Evolutionary conservation across 2,797 vertebrate genomes (phyloP), one percentile per base, ranked within the genome.

Genomic region (Gila robusta): DNA sequence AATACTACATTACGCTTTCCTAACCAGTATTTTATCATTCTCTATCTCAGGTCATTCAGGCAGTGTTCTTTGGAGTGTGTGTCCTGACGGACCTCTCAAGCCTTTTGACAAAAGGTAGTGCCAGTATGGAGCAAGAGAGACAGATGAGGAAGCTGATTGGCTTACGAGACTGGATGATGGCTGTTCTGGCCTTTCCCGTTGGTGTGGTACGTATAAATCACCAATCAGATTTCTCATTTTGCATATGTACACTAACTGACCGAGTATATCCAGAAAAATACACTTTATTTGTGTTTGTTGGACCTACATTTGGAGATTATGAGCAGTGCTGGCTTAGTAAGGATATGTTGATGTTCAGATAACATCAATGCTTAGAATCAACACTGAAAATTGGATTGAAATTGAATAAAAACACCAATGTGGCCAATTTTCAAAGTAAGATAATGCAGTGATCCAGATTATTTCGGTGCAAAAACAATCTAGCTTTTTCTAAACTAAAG

Each of bases 91-190:
- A 99, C 54, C 94, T 99, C 49, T 99, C 98, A 90, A 97, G 97
- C 87, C 96, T 99, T 91, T 95, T 99, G 91, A 98, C 97, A 2
- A 97, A 97, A 93, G 98, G 96, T 62, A 96, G 95, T 28, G 97
- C 97, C 91, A 98, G 94, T 91, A 94, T 96, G 90, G 98, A 99
- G 88, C 98, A 99, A 93, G 97, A 99, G 92, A 93, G 97, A 67
- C 98, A 99, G 93, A 94, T 99, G 74, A 96, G 91, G 93, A 99
- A 99, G 91, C 96, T 99, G 66, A 97, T 98, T 87, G 94, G 96
- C 41, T 96, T 99, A 73, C 94, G 98, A 74, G 98, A 99, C 95
- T 98, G 98, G 98, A 94, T 98, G 93, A 96, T 99, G 96, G 97
- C 98, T 0, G 97, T 99, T 44, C 88, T 99, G 88, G 98, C 98